Evolutionary conservation across 2,888 invertebrate genomes (phyloP).

Genomic region (Criorhina ranunculi): DNA sequence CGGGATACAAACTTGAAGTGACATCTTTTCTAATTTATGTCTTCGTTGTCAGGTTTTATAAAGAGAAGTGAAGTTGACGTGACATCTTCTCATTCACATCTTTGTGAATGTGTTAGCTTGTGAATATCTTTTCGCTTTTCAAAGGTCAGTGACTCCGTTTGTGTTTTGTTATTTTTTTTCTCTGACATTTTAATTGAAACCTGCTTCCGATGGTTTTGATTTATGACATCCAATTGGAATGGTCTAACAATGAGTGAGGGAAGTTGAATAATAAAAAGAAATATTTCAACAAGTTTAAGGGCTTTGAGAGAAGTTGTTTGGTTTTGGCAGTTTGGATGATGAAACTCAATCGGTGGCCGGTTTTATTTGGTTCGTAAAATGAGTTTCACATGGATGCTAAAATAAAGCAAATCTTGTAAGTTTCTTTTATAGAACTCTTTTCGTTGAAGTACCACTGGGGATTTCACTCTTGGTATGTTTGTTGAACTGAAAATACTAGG

Average conservation of each 20-base stretch:
- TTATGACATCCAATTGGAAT: background rate
- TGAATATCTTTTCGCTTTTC: conserved; percentile 18
- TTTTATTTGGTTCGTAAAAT: background rate
- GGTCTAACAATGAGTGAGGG: background rate
- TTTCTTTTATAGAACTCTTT: too few species aligned
- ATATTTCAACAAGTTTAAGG: background rate
- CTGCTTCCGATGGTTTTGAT: conserved; percentile 20
- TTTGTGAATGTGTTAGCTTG: background rate
- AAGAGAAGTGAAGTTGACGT: background rate
- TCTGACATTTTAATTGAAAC: conserved; percentile 2
- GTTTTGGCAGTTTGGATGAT: background rate
- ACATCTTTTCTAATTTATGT: conserved; percentile 4
- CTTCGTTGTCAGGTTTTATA: background rate
- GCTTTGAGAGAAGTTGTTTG: background rate
- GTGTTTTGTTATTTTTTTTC: background rate
- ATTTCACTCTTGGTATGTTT: too few species aligned
- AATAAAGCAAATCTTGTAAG: too few species aligned
- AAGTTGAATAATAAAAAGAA: background rate
- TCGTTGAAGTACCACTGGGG: too few species aligned
- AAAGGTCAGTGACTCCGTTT: background rate
- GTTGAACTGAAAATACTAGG: too few species aligned
- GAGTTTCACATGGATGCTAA: too few species aligned
- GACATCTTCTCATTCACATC: background rate
- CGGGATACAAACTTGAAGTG: background rate
- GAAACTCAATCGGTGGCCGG: background rate